Evolutionary conservation across 2,113 vertebrate species (phyloP).

Genomic region (Ancistrus triradiatus): DNA sequence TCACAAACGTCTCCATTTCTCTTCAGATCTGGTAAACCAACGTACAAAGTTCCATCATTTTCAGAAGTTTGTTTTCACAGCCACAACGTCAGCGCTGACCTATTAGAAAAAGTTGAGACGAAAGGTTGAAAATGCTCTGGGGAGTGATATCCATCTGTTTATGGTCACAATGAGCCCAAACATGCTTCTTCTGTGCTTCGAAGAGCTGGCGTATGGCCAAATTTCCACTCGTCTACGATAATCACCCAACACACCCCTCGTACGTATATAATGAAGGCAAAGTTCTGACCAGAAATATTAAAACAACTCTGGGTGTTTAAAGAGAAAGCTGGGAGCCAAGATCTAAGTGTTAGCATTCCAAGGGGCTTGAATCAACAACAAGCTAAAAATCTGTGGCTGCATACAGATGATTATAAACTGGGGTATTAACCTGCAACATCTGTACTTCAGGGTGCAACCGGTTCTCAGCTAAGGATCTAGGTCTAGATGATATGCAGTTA

Average conservation of each 20-base stretch:
- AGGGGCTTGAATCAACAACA: too few relatives aligned
- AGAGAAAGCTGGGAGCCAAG: not conserved
- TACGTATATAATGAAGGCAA: not conserved
- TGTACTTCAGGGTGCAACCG: too few relatives aligned
- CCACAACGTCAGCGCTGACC: conserved; percentile 29
- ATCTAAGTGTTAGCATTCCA: not conserved
- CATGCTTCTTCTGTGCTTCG: conserved; percentile 53
- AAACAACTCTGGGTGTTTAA: conserved; percentile 6
- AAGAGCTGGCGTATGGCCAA: conserved; percentile 64
- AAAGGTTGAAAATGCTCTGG: conserved; percentile 16
- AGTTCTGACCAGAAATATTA: not conserved
- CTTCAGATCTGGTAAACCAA: too few relatives aligned
- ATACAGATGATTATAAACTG: too few relatives aligned
- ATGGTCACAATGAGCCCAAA: conserved; percentile 61
- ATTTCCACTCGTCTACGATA: conserved; percentile 67
- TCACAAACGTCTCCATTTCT: too few relatives aligned
- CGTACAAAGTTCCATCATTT: too few relatives aligned
- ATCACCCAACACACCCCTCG: not conserved
- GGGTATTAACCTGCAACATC: too few relatives aligned
- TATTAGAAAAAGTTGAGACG: conserved; percentile 42
- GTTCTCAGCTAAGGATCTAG: too few relatives aligned
- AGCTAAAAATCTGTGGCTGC: too few relatives aligned
- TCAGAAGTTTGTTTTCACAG: conserved; percentile 54
- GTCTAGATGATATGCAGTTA: too few relatives aligned
- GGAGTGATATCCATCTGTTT: conserved; percentile 67